These are phyloP conservation scores for Scaptomyza hsui DNA, from an alignment of 1,140 invertebrate species.

Conservation along the genomic window DNA sequence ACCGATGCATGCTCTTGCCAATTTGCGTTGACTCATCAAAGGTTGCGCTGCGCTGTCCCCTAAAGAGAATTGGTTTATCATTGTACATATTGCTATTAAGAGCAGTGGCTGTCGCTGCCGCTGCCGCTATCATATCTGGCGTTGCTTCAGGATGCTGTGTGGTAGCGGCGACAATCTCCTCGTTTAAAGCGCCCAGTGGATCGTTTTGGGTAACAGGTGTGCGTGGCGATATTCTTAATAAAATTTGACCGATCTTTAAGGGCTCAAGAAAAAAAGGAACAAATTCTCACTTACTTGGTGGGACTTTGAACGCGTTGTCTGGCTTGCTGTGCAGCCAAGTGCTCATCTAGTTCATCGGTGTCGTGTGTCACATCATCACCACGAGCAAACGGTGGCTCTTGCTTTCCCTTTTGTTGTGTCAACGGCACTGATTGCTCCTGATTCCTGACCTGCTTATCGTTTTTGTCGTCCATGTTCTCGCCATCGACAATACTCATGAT, in stretches of 20 bases:
- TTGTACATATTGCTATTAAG: conserved; percentile 73
- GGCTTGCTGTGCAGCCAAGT: conserved; percentile 46
- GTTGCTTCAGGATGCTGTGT: conserved; percentile 29
- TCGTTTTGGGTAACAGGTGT: conserved; percentile 95
- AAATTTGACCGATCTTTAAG: neutral
- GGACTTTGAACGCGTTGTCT: conserved; percentile 75
- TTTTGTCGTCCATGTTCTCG: conserved; percentile 58
- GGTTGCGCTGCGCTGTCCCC: conserved; percentile 85
- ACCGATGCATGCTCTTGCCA: conserved; percentile 87
- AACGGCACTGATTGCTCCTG: conserved; percentile 2
- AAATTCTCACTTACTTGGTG: conserved; percentile 80
- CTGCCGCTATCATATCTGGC: conserved; percentile 3
- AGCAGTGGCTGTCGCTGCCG: conserved; percentile 27
- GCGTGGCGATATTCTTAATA: conserved; percentile 87
- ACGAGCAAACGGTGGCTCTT: conserved; percentile 28
- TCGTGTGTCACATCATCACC: conserved; percentile 78
- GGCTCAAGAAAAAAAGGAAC: neutral
- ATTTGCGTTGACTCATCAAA: conserved; percentile 86
- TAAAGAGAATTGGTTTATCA: conserved; percentile 86
- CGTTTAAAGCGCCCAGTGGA: conserved; percentile 92
- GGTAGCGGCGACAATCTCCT: conserved; percentile 73
- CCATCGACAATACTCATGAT: conserved; percentile 77
- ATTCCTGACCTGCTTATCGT: conserved; percentile 33
- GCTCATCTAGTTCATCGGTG: conserved; percentile 51
- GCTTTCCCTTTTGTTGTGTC: conserved; percentile 49